phyloP scores from a whole-genome alignment of 2,113 vertebrate species.

The Neogobius melanostomus region DNA sequence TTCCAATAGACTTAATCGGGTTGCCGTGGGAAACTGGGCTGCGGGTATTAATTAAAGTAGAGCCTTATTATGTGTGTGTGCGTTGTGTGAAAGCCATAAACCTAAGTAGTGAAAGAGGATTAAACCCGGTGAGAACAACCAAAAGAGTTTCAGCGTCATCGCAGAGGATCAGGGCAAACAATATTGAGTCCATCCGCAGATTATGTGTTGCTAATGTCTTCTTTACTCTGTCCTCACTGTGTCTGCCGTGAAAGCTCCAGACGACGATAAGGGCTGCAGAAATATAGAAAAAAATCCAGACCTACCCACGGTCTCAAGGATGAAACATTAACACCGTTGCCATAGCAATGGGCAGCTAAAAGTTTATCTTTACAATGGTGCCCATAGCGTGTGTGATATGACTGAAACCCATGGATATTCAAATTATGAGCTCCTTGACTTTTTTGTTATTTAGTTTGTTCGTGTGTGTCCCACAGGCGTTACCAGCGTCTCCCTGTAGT shows the following conservation, averaged over 20 bases:
- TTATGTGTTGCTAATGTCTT: conserved; percentile 45
- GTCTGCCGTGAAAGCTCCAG: background rate
- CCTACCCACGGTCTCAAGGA: conserved; percentile 1
- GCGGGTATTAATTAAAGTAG: conserved; percentile 28
- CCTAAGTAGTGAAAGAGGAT: conserved; percentile 44
- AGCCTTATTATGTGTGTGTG: conserved; percentile 12
- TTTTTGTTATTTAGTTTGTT: background rate
- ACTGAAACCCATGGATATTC: conserved; percentile 14
- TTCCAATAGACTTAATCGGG: conserved; percentile 11
- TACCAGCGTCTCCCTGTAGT: too few relatives aligned
- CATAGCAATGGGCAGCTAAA: too few relatives aligned
- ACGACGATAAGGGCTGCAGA: background rate
- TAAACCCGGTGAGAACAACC: conserved; percentile 36
- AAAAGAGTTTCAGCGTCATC: conserved; percentile 9
- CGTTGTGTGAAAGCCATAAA: conserved; percentile 30
- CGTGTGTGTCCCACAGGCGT: too few relatives aligned
- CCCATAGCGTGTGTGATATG: too few relatives aligned
- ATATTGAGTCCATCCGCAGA: conserved; percentile 49
- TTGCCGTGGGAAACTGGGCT: conserved; percentile 16
- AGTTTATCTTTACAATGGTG: too few relatives aligned
- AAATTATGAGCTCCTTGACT: conserved; percentile 10
- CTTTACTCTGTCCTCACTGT: conserved; percentile 20
- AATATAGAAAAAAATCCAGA: conserved; percentile 41
- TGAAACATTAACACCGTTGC: too few relatives aligned
- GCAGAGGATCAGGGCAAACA: conserved; percentile 20